Conservation (phyloP, 2,888 invertebrate genomes). For the Amphipoea lucens region DNA sequence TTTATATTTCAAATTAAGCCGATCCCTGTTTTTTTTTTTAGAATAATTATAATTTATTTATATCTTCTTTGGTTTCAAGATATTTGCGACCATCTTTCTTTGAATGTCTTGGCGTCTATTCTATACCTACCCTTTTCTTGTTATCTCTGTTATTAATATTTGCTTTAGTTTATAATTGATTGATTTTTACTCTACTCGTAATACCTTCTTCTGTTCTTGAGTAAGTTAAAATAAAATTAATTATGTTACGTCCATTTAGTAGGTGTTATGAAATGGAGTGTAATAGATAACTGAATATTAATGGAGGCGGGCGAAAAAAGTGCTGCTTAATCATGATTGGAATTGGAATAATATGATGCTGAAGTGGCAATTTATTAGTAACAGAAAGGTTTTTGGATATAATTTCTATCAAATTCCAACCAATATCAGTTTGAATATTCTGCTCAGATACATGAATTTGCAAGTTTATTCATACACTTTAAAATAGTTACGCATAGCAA, state of each 20-base stretch:
- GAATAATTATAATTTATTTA: constrained; percentile 12
- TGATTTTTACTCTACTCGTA: not conserved
- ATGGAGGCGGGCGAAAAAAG: not conserved
- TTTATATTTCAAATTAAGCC: not conserved
- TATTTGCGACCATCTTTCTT: constrained; percentile 1
- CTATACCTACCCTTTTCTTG: not conserved
- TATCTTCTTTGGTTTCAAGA: constrained; percentile 23
- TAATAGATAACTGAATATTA: not conserved
- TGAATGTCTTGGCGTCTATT: constrained; percentile 11
- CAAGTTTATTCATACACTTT: not conserved
- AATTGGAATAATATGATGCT: not conserved
- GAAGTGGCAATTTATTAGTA: not conserved
- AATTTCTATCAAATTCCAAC: not conserved
- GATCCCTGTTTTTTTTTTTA: constrained; percentile 1
- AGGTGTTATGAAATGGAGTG: not conserved
- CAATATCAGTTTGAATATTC: not conserved
- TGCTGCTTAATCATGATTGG: not conserved
- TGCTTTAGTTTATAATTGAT: not conserved
- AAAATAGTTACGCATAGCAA: constrained; percentile 5
- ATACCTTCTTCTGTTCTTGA: not conserved
- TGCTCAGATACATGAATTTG: not conserved
- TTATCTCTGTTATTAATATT: constrained; percentile 4
- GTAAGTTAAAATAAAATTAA: not conserved
- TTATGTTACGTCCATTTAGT: not conserved
- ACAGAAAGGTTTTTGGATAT: not conserved